A percentile compares a stretch with the other conserved stretches of the same genome.
Conservation (phyloP, 2,797 vertebrate species). For the Margarornis squamiger region DNA sequence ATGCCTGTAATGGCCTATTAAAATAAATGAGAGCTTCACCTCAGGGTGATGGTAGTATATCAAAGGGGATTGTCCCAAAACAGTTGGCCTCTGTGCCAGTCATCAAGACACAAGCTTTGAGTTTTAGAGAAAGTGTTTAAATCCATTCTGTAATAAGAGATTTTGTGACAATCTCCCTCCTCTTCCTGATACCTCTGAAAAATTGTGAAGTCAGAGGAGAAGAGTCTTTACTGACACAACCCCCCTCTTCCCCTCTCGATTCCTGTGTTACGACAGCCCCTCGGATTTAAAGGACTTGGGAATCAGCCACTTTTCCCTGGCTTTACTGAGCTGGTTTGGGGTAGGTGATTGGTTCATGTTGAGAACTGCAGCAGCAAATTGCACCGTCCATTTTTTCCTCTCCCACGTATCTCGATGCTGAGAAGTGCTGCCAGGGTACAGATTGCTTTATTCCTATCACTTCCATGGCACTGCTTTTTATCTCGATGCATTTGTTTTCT, state of each 20-base stretch:
- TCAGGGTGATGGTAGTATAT: not conserved
- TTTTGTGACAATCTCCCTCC: not conserved
- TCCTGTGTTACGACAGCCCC: not conserved
- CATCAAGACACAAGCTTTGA: not conserved
- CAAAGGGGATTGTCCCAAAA: not conserved
- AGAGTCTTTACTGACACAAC: not conserved
- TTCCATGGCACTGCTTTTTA: not conserved
- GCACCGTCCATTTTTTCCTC: not conserved
- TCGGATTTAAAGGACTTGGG: not conserved
- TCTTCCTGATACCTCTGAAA: not conserved
- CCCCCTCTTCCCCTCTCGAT: accelerated
- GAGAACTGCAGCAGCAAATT: not conserved
- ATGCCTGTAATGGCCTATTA: not conserved
- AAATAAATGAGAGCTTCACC: not conserved
- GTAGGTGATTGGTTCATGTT: not conserved
- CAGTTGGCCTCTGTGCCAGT: not conserved
- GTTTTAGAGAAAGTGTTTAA: not conserved
- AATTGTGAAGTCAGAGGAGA: not conserved
- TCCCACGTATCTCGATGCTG: not conserved
- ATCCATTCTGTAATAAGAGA: not conserved
- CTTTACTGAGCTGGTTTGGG: not conserved
- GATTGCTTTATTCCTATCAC: not conserved
- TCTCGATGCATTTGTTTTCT: not conserved
- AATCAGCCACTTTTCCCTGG: not conserved
- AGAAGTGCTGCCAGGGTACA: not conserved